Conservation (phyloP, 2,888 invertebrate genomes). For the Athrips mouffetella region DNA sequence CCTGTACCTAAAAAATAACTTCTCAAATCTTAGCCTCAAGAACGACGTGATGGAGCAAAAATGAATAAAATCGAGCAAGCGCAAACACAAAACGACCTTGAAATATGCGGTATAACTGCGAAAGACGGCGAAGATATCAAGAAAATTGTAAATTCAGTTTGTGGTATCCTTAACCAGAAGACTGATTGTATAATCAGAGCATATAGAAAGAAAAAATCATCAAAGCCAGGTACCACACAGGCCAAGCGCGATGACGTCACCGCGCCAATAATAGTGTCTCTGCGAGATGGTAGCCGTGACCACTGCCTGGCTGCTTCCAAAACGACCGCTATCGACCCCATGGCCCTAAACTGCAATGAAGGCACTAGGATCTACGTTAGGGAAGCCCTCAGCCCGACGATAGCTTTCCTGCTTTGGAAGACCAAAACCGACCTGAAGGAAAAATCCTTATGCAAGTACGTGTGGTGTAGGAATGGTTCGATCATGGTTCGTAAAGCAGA, state of each 20-base stretch:
- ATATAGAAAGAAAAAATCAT: neutral
- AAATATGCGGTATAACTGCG: slow-evolving; percentile 12
- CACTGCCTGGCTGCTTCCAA: neutral
- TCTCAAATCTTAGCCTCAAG: slow-evolving; percentile 16
- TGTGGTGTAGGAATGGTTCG: slow-evolving; percentile 20
- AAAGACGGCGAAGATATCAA: neutral
- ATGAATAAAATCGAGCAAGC: slow-evolving; percentile 10
- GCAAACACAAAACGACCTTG: slow-evolving; percentile 6
- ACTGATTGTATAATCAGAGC: neutral
- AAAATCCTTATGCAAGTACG: slow-evolving; percentile 13
- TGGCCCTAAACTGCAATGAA: neutral
- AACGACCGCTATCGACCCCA: neutral
- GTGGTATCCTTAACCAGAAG: neutral
- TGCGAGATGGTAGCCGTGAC: neutral
- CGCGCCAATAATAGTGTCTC: neutral
- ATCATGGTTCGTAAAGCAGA: slow-evolving; percentile 11
- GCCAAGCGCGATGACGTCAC: too few relatives aligned
- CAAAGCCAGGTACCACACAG: neutral
- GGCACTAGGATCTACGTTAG: neutral
- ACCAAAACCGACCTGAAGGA: too few relatives aligned
- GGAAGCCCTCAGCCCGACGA: slow-evolving; percentile 7
- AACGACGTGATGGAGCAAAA: slow-evolving; percentile 15
- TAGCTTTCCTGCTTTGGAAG: too few relatives aligned
- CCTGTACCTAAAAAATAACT: slow-evolving; percentile 11
- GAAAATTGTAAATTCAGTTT: neutral